Percentiles rank a stretch among this genome's conserved stretches.
These are phyloP conservation scores for Brachypalpus laphriformis DNA, from an alignment of 2,888 invertebrate species.

Conservation along the genomic window DNA sequence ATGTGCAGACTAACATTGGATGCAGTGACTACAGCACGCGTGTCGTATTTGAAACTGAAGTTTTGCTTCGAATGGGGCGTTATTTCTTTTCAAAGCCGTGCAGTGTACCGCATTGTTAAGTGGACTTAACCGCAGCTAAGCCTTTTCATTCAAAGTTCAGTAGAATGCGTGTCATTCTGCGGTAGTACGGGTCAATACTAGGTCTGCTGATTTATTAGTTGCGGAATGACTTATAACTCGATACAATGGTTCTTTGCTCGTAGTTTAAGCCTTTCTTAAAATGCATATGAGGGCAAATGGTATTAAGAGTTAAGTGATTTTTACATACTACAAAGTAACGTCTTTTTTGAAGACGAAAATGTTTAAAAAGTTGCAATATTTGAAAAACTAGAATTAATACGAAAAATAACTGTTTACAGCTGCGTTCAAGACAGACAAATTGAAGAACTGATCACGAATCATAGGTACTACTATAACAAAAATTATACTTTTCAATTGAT, in stretches of 20 bases:
- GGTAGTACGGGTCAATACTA: slow-evolving; percentile 14
- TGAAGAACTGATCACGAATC: no score
- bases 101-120: slow-evolving; percentile 12
- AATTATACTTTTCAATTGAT: no score
- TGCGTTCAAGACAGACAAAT: no score
- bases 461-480: no score
- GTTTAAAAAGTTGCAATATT: no score
- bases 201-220: slow-evolving; percentile 49
- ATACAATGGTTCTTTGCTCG: background rate
- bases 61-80: slow-evolving; percentile 11
- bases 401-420: no score
- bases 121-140: slow-evolving; percentile 51
- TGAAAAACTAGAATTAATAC: no score
- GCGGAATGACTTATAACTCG: slow-evolving; percentile 3
- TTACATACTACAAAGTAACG: no score
- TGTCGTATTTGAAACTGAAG: slow-evolving; percentile 40
- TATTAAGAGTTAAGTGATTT: no score
- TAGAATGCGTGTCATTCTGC: slow-evolving; percentile 49
- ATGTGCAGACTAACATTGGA: slow-evolving; percentile 6
- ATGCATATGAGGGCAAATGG: background rate
- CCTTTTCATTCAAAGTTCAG: slow-evolving; percentile 35
- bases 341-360: no score
- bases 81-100: slow-evolving; percentile 15
- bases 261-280: background rate
- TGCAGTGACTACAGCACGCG: slow-evolving; percentile 30